Conservation (phyloP, 2,113 vertebrate species). For the Glaucomys volans region DNA sequence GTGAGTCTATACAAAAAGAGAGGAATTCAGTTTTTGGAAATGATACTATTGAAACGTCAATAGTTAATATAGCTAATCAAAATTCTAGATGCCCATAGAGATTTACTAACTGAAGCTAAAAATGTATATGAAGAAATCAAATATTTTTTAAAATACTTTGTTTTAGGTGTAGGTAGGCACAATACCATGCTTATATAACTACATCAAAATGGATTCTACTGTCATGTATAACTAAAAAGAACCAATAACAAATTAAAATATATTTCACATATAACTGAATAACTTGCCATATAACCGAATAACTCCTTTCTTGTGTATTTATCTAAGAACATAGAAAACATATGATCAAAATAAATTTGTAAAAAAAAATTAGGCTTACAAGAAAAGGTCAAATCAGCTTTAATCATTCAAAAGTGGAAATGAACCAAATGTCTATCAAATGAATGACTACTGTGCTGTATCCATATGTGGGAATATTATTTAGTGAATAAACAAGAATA, state of each 20-base stretch:
- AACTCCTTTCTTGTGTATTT: background rate
- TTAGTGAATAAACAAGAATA: background rate
- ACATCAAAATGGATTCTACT: too few species aligned
- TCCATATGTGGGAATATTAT: background rate
- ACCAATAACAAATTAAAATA: too few species aligned
- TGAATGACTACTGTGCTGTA: background rate
- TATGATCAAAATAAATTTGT: background rate
- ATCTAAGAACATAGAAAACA: background rate
- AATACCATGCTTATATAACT: too few species aligned
- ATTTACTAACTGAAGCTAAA: background rate
- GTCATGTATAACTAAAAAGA: too few species aligned
- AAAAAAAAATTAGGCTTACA: background rate
- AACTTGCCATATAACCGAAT: background rate
- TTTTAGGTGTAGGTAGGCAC: too few species aligned
- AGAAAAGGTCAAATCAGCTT: background rate
- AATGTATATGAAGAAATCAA: background rate
- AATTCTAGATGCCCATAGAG: background rate
- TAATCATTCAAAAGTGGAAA: background rate
- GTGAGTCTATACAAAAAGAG: background rate
- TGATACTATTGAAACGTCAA: background rate
- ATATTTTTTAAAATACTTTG: too few species aligned
- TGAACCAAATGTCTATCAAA: background rate
- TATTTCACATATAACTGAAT: background rate
- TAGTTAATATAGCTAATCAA: background rate
- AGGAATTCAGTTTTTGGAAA: background rate